Evolutionary conservation across 2,113 vertebrate species (phyloP).

Genomic region (Diphyllodes magnificus): DNA sequence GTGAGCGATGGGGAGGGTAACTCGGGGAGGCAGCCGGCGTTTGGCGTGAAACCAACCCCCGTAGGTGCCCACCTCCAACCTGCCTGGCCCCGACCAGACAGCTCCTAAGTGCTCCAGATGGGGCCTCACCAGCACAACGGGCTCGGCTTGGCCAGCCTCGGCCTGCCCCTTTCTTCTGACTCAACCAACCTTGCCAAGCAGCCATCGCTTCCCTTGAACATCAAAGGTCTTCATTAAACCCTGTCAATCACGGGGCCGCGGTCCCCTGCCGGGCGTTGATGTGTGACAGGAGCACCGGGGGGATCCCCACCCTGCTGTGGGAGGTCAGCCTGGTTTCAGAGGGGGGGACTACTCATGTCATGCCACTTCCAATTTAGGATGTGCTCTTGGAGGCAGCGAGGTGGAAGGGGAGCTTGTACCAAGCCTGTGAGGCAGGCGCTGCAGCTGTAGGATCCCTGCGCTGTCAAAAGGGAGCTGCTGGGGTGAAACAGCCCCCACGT

Average conservation of each 20-base stretch:
- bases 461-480: background rate
- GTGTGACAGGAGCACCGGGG: background rate
- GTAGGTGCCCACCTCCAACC: background rate
- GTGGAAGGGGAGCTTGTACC: background rate
- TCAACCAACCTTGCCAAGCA: constrained; percentile 4
- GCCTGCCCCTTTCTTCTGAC: constrained; percentile 22
- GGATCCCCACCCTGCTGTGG: background rate
- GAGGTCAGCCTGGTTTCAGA: background rate
- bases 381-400: background rate
- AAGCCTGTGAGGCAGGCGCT: background rate
- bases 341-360: background rate
- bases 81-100: background rate
- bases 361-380: background rate
- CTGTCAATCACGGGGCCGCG: background rate
- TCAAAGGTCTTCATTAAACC: constrained; percentile 42
- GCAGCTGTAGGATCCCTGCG: background rate
- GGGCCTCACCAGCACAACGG: background rate
- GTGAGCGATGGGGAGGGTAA: background rate
- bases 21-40: accelerated
- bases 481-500: background rate
- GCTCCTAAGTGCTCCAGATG: constrained; percentile 14
- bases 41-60: accelerated
- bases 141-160: background rate
- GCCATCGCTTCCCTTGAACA: background rate
- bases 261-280: accelerated